Conservation (phyloP, 2,888 invertebrate genomes). For the Scotopteryx bipunctaria region DNA sequence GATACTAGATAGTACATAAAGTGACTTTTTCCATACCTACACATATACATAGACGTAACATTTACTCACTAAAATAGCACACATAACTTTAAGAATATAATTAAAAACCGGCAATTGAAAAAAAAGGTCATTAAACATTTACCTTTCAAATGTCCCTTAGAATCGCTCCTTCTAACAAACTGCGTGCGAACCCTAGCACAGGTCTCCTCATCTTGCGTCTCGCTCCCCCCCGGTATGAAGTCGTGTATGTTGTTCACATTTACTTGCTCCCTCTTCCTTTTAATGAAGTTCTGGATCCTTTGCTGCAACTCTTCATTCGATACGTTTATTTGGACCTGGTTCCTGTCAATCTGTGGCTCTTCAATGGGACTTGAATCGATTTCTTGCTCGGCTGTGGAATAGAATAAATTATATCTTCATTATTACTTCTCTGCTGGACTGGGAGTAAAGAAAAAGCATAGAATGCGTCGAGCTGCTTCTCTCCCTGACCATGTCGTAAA, state of each 20-base stretch:
- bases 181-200: conserved; percentile 91
- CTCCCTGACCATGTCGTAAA: too few species aligned
- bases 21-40: too few species aligned
- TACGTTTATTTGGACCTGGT: conserved; percentile 87
- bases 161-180: conserved; percentile 87
- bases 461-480: too few species aligned
- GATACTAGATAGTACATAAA: too few species aligned
- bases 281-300: conserved; percentile 89
- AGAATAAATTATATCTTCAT: too few species aligned
- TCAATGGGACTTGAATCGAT: conserved; percentile 18
- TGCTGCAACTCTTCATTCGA: conserved; percentile 85
- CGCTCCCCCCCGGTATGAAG: conserved; percentile 81
- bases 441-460: too few species aligned
- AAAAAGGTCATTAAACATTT: conserved; percentile 43
- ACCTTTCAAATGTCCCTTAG: conserved; percentile 92
- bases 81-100: too few species aligned
- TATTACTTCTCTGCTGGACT: too few species aligned
- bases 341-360: too few species aligned
- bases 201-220: conserved; percentile 76
- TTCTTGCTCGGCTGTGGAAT: conserved; percentile 42
- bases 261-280: conserved; percentile 88
- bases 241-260: conserved; percentile 89
- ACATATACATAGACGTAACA: too few species aligned
- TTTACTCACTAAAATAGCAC: too few species aligned
- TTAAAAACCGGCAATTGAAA: too few species aligned